A percentile compares a stretch with the other conserved stretches of the same genome.
Evolutionary conservation across 1,140 invertebrate species (phyloP).

Genomic region (Chironomus tepperi): DNA sequence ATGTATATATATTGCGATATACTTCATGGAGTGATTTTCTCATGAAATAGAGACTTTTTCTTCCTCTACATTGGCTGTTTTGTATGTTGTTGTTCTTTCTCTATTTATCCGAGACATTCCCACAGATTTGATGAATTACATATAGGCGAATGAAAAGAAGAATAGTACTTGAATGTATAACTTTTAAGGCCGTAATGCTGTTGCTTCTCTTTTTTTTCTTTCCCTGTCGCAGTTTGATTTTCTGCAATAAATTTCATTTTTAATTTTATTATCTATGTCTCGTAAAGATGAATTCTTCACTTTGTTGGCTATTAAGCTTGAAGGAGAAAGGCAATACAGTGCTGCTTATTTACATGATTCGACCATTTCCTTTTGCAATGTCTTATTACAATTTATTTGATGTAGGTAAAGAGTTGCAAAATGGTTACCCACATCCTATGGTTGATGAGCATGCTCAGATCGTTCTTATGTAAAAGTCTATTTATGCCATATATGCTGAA

Average conservation of each 20-base stretch:
- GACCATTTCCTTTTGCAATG: too few relatives aligned
- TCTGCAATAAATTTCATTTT: neutral
- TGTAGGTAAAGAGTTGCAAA: too few relatives aligned
- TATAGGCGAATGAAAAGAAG: neutral
- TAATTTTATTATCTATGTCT: too few relatives aligned
- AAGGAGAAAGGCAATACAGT: too few relatives aligned
- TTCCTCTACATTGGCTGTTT: neutral
- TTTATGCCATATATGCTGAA: too few relatives aligned
- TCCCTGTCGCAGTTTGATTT: neutral
- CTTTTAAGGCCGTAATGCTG: neutral
- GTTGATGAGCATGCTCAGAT: too few relatives aligned
- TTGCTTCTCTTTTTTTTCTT: neutral
- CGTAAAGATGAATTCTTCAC: too few relatives aligned
- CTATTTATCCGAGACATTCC: slow-evolving; percentile 6
- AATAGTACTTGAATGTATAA: neutral
- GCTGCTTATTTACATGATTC: too few relatives aligned
- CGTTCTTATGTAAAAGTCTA: too few relatives aligned
- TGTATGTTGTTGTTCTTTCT: neutral
- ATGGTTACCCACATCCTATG: too few relatives aligned
- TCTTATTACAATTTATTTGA: too few relatives aligned
- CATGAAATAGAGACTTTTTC: slow-evolving; percentile 8
- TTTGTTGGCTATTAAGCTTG: too few relatives aligned
- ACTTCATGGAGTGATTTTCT: neutral
- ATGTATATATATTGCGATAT: neutral
- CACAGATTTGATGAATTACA: slow-evolving; percentile 13